These are phyloP conservation scores for Hydrotaea diabolus DNA, from an alignment of 2,888 invertebrate genomes.

Conservation along the genomic window DNA sequence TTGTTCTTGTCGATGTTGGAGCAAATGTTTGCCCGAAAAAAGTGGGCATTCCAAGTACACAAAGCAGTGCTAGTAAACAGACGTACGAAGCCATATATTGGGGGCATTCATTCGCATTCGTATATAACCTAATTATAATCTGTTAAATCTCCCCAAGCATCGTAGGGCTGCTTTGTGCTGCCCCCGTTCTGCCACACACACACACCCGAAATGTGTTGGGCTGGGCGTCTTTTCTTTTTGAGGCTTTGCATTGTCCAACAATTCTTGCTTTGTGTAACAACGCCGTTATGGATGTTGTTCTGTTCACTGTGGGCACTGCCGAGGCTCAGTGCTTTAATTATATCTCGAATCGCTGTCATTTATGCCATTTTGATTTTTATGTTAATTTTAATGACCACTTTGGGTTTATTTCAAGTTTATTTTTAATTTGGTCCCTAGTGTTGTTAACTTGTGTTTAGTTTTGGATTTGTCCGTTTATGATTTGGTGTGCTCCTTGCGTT, in stretches of 20 bases:
- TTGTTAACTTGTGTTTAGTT: conserved; percentile 20
- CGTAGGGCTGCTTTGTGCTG: conserved; percentile 22
- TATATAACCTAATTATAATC: conserved; percentile 59
- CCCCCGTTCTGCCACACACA: not conserved
- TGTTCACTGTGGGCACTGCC: not conserved
- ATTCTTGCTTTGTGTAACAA: not conserved
- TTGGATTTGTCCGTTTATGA: conserved; percentile 1
- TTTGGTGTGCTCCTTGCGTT: not conserved
- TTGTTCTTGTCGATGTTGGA: too few species aligned
- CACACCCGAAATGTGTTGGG: too few species aligned
- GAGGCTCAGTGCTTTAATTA: conserved; percentile 37
- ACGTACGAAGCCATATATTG: too few species aligned
- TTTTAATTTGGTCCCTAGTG: conserved; percentile 42
- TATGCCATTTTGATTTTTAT: conserved; percentile 59
- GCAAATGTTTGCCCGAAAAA: too few species aligned
- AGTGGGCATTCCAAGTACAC: not conserved
- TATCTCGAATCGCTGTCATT: conserved; percentile 50
- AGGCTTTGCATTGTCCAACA: conserved; percentile 7
- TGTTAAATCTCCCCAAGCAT: conserved; percentile 51
- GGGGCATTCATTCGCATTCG: conserved; percentile 16
- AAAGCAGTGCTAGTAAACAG: not conserved
- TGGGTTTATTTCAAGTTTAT: conserved; percentile 25
- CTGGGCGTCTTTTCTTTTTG: not conserved
- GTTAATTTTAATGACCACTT: conserved; percentile 59
- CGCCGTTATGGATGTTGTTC: not conserved